These are phyloP conservation scores for Rhodophaea formosa DNA, from an alignment of 2,888 invertebrate species.

Conservation along the genomic window DNA sequence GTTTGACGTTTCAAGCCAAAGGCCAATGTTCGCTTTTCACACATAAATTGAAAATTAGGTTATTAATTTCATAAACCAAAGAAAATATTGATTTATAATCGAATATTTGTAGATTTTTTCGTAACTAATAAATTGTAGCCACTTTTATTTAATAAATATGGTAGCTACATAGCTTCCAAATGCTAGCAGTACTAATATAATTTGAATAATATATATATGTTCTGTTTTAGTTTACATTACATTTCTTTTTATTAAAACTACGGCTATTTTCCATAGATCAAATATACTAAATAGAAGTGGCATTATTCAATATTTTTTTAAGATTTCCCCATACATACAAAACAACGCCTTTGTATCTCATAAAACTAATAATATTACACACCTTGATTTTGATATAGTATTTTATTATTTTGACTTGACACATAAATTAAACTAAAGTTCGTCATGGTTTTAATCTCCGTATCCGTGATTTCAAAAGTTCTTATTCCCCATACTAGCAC, in stretches of 20 bases:
- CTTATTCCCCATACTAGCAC: neutral
- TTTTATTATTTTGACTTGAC: too few relatives aligned
- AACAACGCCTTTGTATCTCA: too few relatives aligned
- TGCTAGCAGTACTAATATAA: conserved; percentile 2
- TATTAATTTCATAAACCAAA: neutral
- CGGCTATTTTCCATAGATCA: neutral
- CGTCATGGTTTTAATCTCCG: neutral
- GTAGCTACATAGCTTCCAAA: neutral
- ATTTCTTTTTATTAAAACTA: neutral
- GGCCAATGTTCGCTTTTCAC: neutral
- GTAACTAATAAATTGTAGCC: neutral
- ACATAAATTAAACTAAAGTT: neutral
- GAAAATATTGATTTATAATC: neutral
- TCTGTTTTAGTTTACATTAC: neutral
- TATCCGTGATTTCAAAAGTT: neutral
- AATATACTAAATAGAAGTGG: neutral
- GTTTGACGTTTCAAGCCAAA: too few relatives aligned
- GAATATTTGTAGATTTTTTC: neutral
- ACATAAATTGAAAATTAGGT: neutral
- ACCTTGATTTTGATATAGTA: too few relatives aligned
- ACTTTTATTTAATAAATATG: neutral
- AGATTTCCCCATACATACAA: too few relatives aligned
- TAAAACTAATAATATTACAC: too few relatives aligned
- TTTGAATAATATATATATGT: neutral
- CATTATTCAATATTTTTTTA: neutral